Conservation (phyloP, 2,888 invertebrate species). For the Tetragnatha montana region DNA sequence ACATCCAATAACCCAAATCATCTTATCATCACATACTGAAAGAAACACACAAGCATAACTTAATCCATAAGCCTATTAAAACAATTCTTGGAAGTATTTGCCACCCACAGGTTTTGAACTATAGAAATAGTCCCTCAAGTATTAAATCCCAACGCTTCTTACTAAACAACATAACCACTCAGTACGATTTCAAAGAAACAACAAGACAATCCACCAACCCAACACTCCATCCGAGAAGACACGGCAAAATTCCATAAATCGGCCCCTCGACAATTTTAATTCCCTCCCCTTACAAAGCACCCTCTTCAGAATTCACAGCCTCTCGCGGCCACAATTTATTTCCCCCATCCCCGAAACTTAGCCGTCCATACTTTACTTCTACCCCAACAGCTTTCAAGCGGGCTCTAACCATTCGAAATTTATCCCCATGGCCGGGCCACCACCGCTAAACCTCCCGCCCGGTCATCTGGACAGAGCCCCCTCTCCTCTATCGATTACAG, state of each 20-base stretch:
- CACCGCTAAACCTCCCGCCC: background rate
- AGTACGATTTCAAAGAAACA: background rate
- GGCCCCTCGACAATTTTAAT: background rate
- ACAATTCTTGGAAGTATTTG: no score
- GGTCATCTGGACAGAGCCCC: conserved; percentile 4
- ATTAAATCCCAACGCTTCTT: no score
- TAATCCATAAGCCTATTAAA: no score
- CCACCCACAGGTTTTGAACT: no score
- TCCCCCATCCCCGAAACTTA: conserved; percentile 9
- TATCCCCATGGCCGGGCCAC: conserved; percentile 10
- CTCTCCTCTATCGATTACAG: conserved; percentile 60
- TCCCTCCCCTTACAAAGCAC: background rate
- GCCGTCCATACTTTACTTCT: conserved; percentile 6
- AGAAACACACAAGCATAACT: no score
- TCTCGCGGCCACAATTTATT: background rate
- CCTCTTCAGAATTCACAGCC: background rate
- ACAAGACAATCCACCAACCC: no score
- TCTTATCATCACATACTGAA: no score
- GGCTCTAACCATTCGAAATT: conserved; percentile 13
- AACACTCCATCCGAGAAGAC: no score
- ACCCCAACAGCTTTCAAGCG: background rate
- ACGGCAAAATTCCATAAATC: background rate
- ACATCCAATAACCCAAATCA: no score
- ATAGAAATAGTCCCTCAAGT: no score
- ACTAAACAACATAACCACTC: background rate